A percentile compares a stretch with the other conserved stretches of the same genome.
Conservation (phyloP, 2,797 vertebrate genomes). For the Craterocephalus amniculus region DNA sequence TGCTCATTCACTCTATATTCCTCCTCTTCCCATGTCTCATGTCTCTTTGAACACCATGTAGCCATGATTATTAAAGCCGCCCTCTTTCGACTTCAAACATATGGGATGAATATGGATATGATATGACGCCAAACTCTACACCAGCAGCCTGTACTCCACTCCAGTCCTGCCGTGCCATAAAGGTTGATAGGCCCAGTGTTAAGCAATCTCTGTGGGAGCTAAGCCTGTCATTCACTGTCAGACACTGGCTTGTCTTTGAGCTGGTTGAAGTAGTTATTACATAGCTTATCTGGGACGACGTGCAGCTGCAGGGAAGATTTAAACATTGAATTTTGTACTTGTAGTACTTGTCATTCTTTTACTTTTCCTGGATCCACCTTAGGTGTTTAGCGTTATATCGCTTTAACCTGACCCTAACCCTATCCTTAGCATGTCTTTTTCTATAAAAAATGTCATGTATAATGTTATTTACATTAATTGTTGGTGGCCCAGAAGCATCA, state of each 20-base stretch:
- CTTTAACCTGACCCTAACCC: neutral
- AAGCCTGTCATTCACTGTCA: constrained; percentile 32
- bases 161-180: constrained; percentile 28
- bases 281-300: constrained; percentile 15
- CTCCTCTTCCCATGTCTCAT: constrained; percentile 63
- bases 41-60: constrained; percentile 78
- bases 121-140: constrained; percentile 51
- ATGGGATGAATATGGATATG: constrained; percentile 77
- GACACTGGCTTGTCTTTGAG: constrained; percentile 38
- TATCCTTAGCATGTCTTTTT: constrained; percentile 10
- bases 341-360: constrained; percentile 1
- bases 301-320: constrained; percentile 16
- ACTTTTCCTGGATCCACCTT: constrained; percentile 6
- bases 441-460: constrained; percentile 16
- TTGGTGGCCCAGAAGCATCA: neutral
- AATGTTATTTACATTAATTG: neutral
- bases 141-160: constrained; percentile 33
- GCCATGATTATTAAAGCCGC: constrained; percentile 73
- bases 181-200: constrained; percentile 25
- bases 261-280: constrained; percentile 31
- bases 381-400: constrained; percentile 15
- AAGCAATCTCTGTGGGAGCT: constrained; percentile 31
- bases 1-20: constrained; percentile 69
- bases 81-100: constrained; percentile 76
- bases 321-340: constrained; percentile 4